phyloP scores from a whole-genome alignment of 2,113 vertebrate genomes.

The Peromyscus maniculatus region DNA sequence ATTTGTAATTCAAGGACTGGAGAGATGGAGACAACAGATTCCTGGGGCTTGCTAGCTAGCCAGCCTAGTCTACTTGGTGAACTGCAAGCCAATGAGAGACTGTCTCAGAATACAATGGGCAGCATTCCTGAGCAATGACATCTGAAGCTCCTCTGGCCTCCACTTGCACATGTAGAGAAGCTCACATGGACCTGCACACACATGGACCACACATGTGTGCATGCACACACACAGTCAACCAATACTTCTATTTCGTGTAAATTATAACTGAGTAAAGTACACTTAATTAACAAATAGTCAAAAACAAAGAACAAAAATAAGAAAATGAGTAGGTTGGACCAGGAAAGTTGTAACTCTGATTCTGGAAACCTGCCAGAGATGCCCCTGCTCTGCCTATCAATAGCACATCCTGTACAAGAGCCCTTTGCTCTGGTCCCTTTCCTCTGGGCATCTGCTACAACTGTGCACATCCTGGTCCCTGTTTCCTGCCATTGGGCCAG shows the following conservation, averaged over 20 bases:
- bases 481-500: not conserved
- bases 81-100: not conserved
- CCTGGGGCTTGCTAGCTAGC: not conserved
- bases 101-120: not conserved
- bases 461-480: not conserved
- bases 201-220: not conserved
- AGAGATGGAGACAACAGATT: not conserved
- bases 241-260: not conserved
- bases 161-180: not conserved
- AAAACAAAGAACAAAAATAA: not conserved
- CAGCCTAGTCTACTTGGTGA: not conserved
- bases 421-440: not conserved
- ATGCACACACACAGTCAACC: not conserved
- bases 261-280: not conserved
- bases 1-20: not conserved
- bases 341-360: not conserved
- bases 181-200: not conserved
- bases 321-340: not conserved
- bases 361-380: not conserved
- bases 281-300: not conserved
- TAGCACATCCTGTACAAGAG: not conserved
- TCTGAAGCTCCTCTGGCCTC: not conserved
- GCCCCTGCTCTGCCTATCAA: not conserved
- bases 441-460: not conserved
- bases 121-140: not conserved